Base-by-base conservation (phyloP, 2,888 invertebrate genomes). In the Miltochrista miniata region DNA sequence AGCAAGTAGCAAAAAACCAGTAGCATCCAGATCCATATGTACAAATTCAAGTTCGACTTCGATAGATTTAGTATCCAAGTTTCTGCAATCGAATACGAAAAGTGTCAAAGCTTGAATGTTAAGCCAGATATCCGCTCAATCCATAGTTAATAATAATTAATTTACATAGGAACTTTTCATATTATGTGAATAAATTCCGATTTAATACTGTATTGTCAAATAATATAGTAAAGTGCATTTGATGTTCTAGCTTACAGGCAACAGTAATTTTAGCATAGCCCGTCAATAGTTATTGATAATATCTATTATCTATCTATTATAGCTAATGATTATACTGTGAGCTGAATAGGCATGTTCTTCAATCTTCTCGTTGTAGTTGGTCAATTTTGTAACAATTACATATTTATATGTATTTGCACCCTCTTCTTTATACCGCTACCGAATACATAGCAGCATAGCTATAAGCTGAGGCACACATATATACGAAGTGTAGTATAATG, bases 91-190 rank as follows among this genome's bases (percentile, higher is more conserved):
- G 29, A 59, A 52, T 39, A 74, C 70, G 51, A 69, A 69, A 60
- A 59, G 30, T 47, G 64, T 44, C 75, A 76, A 63, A 53, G 38
- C 59, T 51, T 70, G 45, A 79, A 80, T 75, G 70, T 69, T 76
- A 79, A 80, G 73, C 68, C 54, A 67, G 61, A 59, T 65, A 75
- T 54, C 68, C 56, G 82, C 81, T 82, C 82, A 82, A 81, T 66
- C 68, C 69, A 72, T 76, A 70, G 72, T 71, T 72, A n/a, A n/a
- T n/a, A n/a, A 72, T 82, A 58, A 64, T 64, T 48, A 54, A 57
- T 64, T 68, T 59, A 44, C 52, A 46, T 48, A 48, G 44, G 37
- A 12, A 51, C 54, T 34, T 48, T 40, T 56, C 48, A 34, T n/a
- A 40, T 42, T 44, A 12, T 13, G 37, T 38, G 13, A 40, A 38